Evolutionary conservation across 2,797 vertebrate species (phyloP).

Genomic region (Sebastes steindachneri): DNA sequence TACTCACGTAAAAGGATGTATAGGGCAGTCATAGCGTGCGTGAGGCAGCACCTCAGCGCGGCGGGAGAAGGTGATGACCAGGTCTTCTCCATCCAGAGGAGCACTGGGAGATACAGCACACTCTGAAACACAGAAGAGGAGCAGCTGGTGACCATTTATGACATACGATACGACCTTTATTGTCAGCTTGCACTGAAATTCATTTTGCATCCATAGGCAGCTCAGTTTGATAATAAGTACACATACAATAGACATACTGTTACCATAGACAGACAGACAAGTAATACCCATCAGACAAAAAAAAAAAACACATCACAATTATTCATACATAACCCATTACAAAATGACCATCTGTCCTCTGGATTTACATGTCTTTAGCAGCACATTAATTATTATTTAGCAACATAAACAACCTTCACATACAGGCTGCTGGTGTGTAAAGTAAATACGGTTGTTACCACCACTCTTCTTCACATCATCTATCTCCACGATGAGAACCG

Average conservation of each 20-base stretch:
- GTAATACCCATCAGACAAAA: no score
- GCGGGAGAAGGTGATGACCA: constrained; percentile 87
- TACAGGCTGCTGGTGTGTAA: neutral
- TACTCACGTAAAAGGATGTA: constrained; percentile 81
- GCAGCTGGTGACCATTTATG: neutral
- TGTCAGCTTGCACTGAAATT: no score
- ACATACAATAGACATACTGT: no score
- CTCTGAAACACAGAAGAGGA: constrained; percentile 48
- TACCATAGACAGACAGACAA: no score
- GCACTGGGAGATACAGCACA: neutral
- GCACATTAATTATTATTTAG: no score
- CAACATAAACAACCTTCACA: neutral
- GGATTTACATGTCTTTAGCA: no score
- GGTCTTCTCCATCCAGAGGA: constrained; percentile 80
- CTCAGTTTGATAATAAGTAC: no score
- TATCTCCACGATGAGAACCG: constrained; percentile 62
- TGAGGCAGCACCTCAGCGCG: constrained; percentile 87
- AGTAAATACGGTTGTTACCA: neutral
- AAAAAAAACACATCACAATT: no score
- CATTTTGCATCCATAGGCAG: no score
- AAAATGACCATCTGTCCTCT: no score
- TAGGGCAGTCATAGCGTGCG: constrained; percentile 86
- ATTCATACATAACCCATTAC: no score
- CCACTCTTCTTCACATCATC: constrained; percentile 35
- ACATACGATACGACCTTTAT: no score